phyloP scores from a whole-genome alignment of 2,797 vertebrate genomes.

The Dallia pectoralis region DNA sequence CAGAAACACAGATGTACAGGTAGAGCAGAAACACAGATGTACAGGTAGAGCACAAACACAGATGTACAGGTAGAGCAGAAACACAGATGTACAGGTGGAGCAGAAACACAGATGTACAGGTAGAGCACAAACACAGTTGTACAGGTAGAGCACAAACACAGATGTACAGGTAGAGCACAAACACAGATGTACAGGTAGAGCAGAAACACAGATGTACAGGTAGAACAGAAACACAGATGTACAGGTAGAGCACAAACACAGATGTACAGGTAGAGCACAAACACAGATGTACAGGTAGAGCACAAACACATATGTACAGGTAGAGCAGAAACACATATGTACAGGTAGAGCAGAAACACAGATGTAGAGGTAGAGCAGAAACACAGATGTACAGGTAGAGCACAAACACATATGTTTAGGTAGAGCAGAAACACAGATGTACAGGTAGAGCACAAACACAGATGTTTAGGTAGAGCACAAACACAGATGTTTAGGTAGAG shows the following conservation, averaged over 20 bases:
- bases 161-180: background rate
- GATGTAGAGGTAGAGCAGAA: background rate
- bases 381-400: background rate
- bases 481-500: background rate
- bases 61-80: background rate
- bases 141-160: background rate
- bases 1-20: background rate
- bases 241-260: background rate
- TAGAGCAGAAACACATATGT: background rate
- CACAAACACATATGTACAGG: background rate
- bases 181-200: background rate
- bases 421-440: background rate
- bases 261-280: background rate
- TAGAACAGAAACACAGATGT: background rate
- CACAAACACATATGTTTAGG: background rate
- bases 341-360: background rate
- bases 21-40: background rate
- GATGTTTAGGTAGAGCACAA: too few relatives aligned
- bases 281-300: background rate
- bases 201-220: background rate
- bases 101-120: background rate
- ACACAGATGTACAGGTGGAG: background rate
- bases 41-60: background rate
- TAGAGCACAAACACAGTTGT: background rate
- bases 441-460: too few relatives aligned